phyloP scores from a whole-genome alignment of 2,888 invertebrate species.

The Sabatieria punctata region DNA sequence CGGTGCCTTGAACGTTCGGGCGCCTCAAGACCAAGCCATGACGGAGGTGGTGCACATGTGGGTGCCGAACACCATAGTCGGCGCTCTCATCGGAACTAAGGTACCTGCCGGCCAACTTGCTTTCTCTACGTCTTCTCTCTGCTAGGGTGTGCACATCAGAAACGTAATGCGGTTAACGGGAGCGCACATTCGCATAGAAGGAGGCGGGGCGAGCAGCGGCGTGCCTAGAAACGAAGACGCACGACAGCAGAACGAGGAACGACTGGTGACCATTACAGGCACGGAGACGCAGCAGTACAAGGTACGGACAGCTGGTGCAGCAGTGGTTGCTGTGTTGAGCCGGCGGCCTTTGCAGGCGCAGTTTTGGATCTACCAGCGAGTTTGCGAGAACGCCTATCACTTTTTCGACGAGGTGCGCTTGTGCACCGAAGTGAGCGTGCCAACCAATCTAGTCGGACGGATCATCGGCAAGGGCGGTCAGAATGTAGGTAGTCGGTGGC shows the following conservation, averaged over 20 bases:
- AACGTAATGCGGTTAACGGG: constrained; percentile 91
- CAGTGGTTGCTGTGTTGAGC: background rate
- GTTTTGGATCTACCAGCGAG: constrained; percentile 90
- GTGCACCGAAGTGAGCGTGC: constrained; percentile 77
- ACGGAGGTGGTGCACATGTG: constrained; percentile 77
- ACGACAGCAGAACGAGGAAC: constrained; percentile 20
- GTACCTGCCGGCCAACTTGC: constrained; percentile 7
- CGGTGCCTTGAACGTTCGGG: constrained; percentile 1
- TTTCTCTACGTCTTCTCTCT: constrained; percentile 6
- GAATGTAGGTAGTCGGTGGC: constrained; percentile 65
- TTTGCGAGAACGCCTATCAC: constrained; percentile 48
- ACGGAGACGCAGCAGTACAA: constrained; percentile 34
- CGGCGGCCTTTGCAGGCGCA: constrained; percentile 52
- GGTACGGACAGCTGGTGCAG: constrained; percentile 12
- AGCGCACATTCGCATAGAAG: constrained; percentile 50
- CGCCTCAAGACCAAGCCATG: constrained; percentile 1
- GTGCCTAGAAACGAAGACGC: background rate
- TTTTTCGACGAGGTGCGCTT: constrained; percentile 56
- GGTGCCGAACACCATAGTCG: constrained; percentile 92
- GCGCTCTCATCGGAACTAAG: constrained; percentile 93
- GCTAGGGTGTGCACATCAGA: constrained; percentile 70
- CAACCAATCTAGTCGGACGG: constrained; percentile 72
- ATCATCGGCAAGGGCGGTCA: constrained; percentile 95
- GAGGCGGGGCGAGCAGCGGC: constrained; percentile 10
- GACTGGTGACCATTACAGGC: constrained; percentile 37